Conservation (phyloP, 1,140 invertebrate genomes). For the Panonychus citri region DNA sequence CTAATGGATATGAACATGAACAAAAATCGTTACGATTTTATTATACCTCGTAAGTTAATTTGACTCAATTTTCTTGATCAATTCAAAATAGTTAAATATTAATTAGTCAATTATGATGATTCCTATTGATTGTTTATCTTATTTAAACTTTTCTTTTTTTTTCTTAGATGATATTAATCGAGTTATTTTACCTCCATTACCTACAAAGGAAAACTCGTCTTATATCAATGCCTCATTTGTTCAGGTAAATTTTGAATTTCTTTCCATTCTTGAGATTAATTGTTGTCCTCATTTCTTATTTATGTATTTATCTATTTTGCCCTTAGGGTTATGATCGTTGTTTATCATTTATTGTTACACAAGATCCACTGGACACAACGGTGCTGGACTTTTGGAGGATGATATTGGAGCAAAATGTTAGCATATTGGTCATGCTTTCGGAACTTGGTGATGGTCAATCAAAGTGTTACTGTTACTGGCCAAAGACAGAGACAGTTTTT, state of each 20-base stretch:
- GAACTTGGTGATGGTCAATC: slow-evolving; percentile 45
- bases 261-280: background rate
- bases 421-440: slow-evolving; percentile 79
- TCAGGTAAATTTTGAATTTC: slow-evolving; percentile 33
- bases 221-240: slow-evolving; percentile 95
- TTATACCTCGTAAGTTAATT: slow-evolving; percentile 57
- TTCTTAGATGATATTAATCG: slow-evolving; percentile 50
- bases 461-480: slow-evolving; percentile 66
- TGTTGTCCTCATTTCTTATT: background rate
- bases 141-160: background rate
- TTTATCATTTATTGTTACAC: slow-evolving; percentile 79
- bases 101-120: too few relatives aligned
- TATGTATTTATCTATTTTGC: slow-evolving; percentile 8
- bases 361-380: slow-evolving; percentile 72
- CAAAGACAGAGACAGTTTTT: slow-evolving; percentile 48
- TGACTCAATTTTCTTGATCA: too few relatives aligned
- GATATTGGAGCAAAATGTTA: slow-evolving; percentile 74
- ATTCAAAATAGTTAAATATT: too few relatives aligned
- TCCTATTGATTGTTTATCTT: too few relatives aligned
- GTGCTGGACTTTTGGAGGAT: slow-evolving; percentile 87
- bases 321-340: slow-evolving; percentile 65
- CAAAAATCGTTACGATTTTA: slow-evolving; percentile 61
- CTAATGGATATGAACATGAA: slow-evolving; percentile 55
- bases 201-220: slow-evolving; percentile 57
- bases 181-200: slow-evolving; percentile 58